phyloP scores from a whole-genome alignment of 2,113 vertebrate species.

The Pleuronectes platessa region DNA sequence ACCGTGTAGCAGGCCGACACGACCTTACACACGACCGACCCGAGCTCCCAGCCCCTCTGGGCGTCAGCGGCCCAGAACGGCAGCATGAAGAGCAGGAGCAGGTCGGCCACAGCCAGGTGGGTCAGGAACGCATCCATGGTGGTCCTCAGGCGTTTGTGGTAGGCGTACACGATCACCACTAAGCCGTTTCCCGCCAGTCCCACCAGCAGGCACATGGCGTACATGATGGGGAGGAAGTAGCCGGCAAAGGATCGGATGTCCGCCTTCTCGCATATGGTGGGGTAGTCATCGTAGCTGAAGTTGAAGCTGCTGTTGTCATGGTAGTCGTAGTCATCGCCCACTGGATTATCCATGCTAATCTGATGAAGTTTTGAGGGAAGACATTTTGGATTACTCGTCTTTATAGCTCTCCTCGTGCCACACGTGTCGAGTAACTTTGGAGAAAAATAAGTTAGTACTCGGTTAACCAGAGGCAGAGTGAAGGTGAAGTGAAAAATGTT shows the following conservation, averaged over 20 bases:
- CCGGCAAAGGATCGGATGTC: slow-evolving; percentile 87
- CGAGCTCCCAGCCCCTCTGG: slow-evolving; percentile 89
- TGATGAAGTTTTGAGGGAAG: slow-evolving; percentile 27
- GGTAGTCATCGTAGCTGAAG: slow-evolving; percentile 87
- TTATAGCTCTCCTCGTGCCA: background rate
- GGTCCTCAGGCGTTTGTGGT: slow-evolving; percentile 88
- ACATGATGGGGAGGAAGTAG: slow-evolving; percentile 88
- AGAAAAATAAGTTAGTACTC: background rate
- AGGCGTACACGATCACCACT: slow-evolving; percentile 88
- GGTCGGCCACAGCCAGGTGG: slow-evolving; percentile 90
- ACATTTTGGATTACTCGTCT: slow-evolving; percentile 6
- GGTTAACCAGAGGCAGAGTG: no score
- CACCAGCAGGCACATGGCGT: slow-evolving; percentile 81
- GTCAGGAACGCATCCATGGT: slow-evolving; percentile 88
- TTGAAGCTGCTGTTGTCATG: slow-evolving; percentile 72
- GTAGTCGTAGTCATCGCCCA: slow-evolving; percentile 80
- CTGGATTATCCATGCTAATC: slow-evolving; percentile 65
- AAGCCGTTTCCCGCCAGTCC: slow-evolving; percentile 89
- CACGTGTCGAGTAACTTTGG: background rate
- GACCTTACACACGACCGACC: slow-evolving; percentile 85
- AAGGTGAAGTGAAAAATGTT: no score
- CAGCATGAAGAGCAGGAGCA: slow-evolving; percentile 90
- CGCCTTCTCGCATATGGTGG: slow-evolving; percentile 86
- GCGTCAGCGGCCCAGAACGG: slow-evolving; percentile 92
- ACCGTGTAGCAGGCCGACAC: slow-evolving; percentile 87